These are phyloP conservation scores for Cecidostiba fungosa DNA, from an alignment of 2,888 invertebrate species.

Conservation along the genomic window DNA sequence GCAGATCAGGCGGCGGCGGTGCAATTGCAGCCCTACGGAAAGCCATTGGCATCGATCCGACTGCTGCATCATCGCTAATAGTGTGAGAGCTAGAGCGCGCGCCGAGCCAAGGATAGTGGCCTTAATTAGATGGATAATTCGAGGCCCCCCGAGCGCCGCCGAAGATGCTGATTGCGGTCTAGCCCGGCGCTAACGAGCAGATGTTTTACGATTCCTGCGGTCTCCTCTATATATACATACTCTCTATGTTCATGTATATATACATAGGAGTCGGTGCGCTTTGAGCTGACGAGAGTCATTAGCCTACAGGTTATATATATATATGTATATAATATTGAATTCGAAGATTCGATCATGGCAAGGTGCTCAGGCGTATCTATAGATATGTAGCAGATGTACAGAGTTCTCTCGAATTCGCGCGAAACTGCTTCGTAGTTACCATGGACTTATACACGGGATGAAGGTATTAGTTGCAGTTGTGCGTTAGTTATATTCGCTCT, in stretches of 20 bases:
- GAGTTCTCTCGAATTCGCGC: not conserved
- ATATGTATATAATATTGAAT: conserved; percentile 21
- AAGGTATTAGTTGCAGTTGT: not conserved
- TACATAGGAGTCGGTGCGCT: not conserved
- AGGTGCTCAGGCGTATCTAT: not conserved
- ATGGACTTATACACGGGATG: not conserved
- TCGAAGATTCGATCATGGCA: conserved; percentile 19
- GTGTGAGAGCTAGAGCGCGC: not conserved
- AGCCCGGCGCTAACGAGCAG: conserved; percentile 25
- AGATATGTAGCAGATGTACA: not conserved
- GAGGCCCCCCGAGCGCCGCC: not conserved
- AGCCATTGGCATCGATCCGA: conserved; percentile 24
- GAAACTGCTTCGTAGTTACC: not conserved
- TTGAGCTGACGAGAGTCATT: conserved; percentile 3
- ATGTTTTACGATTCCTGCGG: conserved; percentile 31
- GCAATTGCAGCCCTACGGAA: not conserved
- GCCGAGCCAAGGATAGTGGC: conserved; percentile 22
- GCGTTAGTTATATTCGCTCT: not conserved
- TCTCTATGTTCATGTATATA: not conserved
- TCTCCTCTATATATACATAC: not conserved
- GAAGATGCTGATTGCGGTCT: conserved; percentile 34
- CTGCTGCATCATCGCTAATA: not conserved
- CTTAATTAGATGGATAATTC: conserved; percentile 40
- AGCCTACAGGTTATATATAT: not conserved
- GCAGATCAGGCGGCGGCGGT: not conserved